A percentile compares a stretch with the other conserved stretches of the same genome.
Conservation (phyloP, 2,888 invertebrate genomes). For the Gibbula magus region DNA sequence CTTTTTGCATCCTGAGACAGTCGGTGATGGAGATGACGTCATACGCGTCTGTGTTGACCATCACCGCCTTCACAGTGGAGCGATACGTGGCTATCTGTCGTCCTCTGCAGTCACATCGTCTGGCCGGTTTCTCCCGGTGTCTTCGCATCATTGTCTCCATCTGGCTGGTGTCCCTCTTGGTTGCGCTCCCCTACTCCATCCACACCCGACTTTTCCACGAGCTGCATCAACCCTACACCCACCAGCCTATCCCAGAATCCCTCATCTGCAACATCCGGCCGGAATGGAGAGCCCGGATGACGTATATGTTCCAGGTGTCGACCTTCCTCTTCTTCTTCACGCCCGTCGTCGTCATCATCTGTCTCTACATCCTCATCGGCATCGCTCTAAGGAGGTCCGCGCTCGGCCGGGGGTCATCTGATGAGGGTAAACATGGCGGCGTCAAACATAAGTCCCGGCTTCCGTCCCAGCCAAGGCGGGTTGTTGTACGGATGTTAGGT, state of each 20-base stretch:
- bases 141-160: slow-evolving; percentile 85
- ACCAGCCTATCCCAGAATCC: slow-evolving; percentile 52
- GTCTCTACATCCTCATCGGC: slow-evolving; percentile 80
- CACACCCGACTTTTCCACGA: slow-evolving; percentile 60
- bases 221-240: slow-evolving; percentile 38
- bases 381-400: slow-evolving; percentile 58
- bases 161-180: slow-evolving; percentile 85
- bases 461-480: slow-evolving; percentile 48
- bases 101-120: slow-evolving; percentile 87
- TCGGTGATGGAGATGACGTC: slow-evolving; percentile 81
- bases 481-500: slow-evolving; percentile 66
- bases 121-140: slow-evolving; percentile 88
- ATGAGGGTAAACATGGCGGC: slow-evolving; percentile 34
- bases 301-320: slow-evolving; percentile 77
- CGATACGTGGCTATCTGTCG: slow-evolving; percentile 89
- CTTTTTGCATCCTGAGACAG: slow-evolving; percentile 74
- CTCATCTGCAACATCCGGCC: slow-evolving; percentile 61
- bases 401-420: slow-evolving; percentile 39
- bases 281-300: slow-evolving; percentile 44
- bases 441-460: slow-evolving; percentile 26
- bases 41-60: slow-evolving; percentile 91
- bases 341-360: slow-evolving; percentile 83
- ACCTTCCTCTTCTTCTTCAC: slow-evolving; percentile 88
- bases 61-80: slow-evolving; percentile 93
- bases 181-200: slow-evolving; percentile 78